A percentile compares a stretch with the other conserved stretches of the same genome.
These are phyloP conservation scores for Halichoeres trimaculatus DNA, from an alignment of 2,113 vertebrate genomes.

Conservation along the genomic window DNA sequence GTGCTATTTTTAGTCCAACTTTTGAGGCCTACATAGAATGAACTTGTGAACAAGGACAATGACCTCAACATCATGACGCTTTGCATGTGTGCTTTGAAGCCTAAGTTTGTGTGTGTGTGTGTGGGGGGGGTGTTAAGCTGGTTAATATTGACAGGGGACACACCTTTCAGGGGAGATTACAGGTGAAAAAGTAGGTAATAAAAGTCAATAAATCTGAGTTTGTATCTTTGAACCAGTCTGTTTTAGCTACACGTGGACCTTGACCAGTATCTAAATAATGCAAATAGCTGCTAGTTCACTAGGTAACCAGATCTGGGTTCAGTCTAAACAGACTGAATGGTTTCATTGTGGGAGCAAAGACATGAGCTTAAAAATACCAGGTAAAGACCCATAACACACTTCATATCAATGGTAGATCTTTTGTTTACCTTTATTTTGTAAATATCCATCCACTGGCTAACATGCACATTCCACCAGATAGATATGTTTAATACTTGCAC, in stretches of 20 bases:
- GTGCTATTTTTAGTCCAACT: slow-evolving; percentile 12
- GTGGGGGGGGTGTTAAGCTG: not conserved
- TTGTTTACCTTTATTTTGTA: not conserved
- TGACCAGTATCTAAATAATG: slow-evolving; percentile 54
- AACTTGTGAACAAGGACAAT: slow-evolving; percentile 47
- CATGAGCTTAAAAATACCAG: not conserved
- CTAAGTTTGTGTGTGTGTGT: no score
- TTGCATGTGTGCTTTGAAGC: not conserved
- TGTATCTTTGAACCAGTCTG: slow-evolving; percentile 8
- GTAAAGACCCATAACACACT: not conserved
- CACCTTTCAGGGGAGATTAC: not conserved
- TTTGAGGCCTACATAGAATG: slow-evolving; percentile 32
- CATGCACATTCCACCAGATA: not conserved
- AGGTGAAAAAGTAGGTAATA: not conserved
- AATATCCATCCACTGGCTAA: not conserved
- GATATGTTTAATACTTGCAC: not conserved
- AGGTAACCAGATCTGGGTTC: slow-evolving; percentile 41
- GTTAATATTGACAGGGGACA: not conserved
- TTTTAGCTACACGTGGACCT: not conserved
- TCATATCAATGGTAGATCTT: no score
- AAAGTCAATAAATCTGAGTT: not conserved
- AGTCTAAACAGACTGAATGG: not conserved
- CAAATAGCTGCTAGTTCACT: slow-evolving; percentile 30
- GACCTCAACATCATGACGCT: slow-evolving; percentile 13
- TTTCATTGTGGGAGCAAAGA: slow-evolving; percentile 28